Base-by-base conservation (phyloP, 1,140 invertebrate species). In the Drosophila oshimai region DNA sequence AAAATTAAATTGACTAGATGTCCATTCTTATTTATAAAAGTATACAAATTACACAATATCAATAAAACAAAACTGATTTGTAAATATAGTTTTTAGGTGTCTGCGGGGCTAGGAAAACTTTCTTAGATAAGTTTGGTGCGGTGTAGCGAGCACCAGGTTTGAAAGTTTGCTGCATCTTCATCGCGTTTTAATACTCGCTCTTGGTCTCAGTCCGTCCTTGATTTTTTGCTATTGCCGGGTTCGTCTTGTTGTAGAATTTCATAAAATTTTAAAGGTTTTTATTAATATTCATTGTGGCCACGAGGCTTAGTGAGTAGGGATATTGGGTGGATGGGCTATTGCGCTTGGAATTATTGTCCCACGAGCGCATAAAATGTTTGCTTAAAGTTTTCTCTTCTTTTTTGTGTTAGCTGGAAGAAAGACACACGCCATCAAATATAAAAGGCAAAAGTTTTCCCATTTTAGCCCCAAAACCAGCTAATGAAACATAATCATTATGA, bases 401-500 rank as follows among this genome's bases (percentile, higher is more conserved):
- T 36, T 10, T 7, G 28, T 20, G 20, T 10, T 33, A 10, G 34
- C 42, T 13, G 34, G 12, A 12, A 28, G 28, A 22, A 37, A 26
- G n/a, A 17, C 50, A 34, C 64, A 18, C 29, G 17, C 69, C 26
- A 42, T 72, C 55, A 73, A 64, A 55, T 36, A 72, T 77, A 62
- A 58, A 54, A 49, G 47, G 42, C 49, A 18, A 80, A 80, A 70
- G 60, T 80, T 68, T 55, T 58, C 72, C 29, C 77, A 81, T 81
- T 71, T 29, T n/a, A 13, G 28, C 33, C 18, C 31, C n/a, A 33
- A 18, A 49, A 50, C 22, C 34, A 34, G 31, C 64, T 69, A 84
- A 86, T 80, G 81, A 84, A 87, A 87, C 80, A 87, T 87, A 80
- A 84, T 84, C 80, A 87, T 84, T 73, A 80, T 75, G 81, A 58